These are phyloP conservation scores for Calcarius lapponicus DNA, from an alignment of 2,797 vertebrate species.

Conservation along the genomic window DNA sequence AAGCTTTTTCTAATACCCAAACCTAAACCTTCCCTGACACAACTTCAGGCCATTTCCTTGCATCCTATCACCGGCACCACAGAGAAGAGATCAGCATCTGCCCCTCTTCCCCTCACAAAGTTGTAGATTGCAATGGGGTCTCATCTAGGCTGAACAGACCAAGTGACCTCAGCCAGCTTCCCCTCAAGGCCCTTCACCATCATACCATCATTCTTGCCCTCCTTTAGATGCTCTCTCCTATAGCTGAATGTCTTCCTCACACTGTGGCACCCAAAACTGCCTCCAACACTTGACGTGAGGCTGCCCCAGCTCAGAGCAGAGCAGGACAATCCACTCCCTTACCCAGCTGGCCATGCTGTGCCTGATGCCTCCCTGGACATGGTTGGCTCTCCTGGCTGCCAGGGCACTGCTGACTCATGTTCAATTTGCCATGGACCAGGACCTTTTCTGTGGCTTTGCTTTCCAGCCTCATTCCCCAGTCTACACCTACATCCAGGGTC, in stretches of 20 bases:
- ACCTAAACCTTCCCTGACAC: background rate
- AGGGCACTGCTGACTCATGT: background rate
- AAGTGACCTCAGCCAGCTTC: background rate
- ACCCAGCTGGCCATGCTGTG: rapidly evolving
- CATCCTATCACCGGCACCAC: rapidly evolving
- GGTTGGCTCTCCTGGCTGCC: background rate
- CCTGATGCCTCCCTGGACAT: background rate
- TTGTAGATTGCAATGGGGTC: background rate
- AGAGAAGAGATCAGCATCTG: no score
- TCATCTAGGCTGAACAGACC: background rate
- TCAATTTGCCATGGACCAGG: rapidly evolving
- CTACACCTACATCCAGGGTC: rapidly evolving
- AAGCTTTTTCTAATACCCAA: background rate
- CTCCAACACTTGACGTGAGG: rapidly evolving
- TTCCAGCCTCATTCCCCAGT: background rate
- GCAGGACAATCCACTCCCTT: background rate
- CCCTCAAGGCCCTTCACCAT: background rate
- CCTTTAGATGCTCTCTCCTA: background rate
- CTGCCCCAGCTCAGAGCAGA: rapidly evolving
- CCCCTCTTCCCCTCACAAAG: background rate
- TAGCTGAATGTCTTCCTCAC: background rate
- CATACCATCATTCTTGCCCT: rapidly evolving
- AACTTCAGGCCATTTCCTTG: background rate
- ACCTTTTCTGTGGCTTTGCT: background rate
- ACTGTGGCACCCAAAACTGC: background rate